Evolutionary conservation across 2,888 invertebrate species (phyloP).

Genomic region (Amphipoea lucens): DNA sequence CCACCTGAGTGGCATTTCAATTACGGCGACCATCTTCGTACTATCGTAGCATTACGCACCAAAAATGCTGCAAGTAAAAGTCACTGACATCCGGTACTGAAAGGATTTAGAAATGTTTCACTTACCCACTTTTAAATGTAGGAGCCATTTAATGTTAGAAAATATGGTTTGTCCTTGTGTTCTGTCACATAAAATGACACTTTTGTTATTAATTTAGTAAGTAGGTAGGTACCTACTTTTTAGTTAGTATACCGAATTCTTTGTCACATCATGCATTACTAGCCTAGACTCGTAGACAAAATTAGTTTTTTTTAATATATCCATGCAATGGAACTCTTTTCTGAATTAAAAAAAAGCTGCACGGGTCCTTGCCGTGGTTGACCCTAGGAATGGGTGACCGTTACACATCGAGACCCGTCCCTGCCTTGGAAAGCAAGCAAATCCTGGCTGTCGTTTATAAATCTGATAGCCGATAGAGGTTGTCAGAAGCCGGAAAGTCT

Average conservation of each 20-base stretch:
- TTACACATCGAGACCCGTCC: background rate
- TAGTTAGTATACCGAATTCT: background rate
- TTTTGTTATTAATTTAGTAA: background rate
- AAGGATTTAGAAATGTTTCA: constrained; percentile 54
- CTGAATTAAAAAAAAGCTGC: background rate
- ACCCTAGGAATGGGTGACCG: background rate
- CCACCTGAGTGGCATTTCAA: constrained; percentile 42
- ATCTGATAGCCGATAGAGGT: background rate
- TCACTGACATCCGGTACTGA: constrained; percentile 57
- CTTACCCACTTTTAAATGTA: constrained; percentile 39
- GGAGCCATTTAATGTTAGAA: background rate
- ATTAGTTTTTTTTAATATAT: background rate
- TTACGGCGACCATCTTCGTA: constrained; percentile 33
- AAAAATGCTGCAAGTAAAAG: constrained; percentile 62
- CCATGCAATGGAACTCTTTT: background rate
- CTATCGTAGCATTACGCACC: constrained; percentile 34
- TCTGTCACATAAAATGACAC: background rate
- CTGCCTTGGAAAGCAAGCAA: background rate
- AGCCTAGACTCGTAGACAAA: background rate
- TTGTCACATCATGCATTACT: background rate
- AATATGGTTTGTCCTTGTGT: constrained; percentile 19
- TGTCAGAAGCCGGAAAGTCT: background rate
- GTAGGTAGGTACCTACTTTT: background rate
- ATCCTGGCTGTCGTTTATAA: background rate
- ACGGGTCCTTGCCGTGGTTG: background rate